Conservation (phyloP, 2,113 vertebrate species). For the Prochilodus magdalenae region DNA sequence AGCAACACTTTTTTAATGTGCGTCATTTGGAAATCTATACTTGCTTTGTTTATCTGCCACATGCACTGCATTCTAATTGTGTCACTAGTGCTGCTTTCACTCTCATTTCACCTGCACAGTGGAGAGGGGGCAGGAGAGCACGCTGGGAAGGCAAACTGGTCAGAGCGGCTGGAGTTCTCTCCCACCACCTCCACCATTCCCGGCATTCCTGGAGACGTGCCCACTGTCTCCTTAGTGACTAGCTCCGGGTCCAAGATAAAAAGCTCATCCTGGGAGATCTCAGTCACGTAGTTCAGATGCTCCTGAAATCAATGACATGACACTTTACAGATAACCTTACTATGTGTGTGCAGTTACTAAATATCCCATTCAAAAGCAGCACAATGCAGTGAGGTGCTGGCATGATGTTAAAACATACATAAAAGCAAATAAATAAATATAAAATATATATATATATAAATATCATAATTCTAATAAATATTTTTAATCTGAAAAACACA, state of each 20-base stretch:
- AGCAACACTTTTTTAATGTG: neutral
- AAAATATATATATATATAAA: no score
- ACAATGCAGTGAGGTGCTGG: no score
- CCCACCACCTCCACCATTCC: slow-evolving; percentile 79
- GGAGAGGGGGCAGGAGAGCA: slow-evolving; percentile 66
- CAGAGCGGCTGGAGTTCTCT: slow-evolving; percentile 70
- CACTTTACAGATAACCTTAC: neutral
- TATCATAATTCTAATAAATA: no score
- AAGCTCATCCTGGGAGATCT: slow-evolving; percentile 94
- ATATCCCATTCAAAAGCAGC: neutral
- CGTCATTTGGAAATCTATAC: neutral
- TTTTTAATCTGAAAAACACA: no score
- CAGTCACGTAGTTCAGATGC: slow-evolving; percentile 94
- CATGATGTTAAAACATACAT: no score
- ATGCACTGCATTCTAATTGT: neutral
- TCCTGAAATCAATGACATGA: slow-evolving; percentile 76
- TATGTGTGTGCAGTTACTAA: no score
- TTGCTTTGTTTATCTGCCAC: neutral
- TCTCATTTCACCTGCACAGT: slow-evolving; percentile 69
- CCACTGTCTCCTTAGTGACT: slow-evolving; percentile 83
- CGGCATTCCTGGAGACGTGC: slow-evolving; percentile 87
- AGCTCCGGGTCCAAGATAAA: slow-evolving; percentile 94
- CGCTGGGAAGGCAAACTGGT: slow-evolving; percentile 78
- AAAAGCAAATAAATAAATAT: no score
- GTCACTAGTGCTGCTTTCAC: slow-evolving; percentile 1